Base-by-base conservation (phyloP, 1,140 invertebrate genomes). In the Bombus pascuorum region DNA sequence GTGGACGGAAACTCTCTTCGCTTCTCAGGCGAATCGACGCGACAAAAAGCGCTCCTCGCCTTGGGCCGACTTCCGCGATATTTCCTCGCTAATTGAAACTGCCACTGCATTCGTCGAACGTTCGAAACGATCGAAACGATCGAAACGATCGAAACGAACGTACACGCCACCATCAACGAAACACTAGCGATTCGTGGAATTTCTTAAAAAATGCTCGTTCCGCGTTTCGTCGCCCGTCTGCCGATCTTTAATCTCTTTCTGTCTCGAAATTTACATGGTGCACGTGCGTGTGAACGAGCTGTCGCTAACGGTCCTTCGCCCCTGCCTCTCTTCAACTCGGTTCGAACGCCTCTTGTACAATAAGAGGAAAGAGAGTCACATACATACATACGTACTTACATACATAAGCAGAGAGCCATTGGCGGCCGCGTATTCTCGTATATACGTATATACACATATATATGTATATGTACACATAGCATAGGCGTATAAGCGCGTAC, bases 221-320 rank as follows among this genome's bases (percentile, higher is more conserved):
- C 59, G 34, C 47, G 39, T 72, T 72, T 42, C 68, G 68, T 39
- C 68, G 39, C 32, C 22, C 32, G 18, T 68, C 68, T 0, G 25
- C 68, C 12, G 68, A 71, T 71, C 37, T 89, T 86, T 87, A 83
- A 86, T 44, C 42, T 44, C 39, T 44, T 10, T 44, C 28, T 18
- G 59, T 37, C 53, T 80, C 28, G 83, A 90, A 88, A 91, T 91
- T 88, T 86, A 84, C 85, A 83, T 42, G 85, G 68, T 83, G 81
- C 86, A 89, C 85, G 86, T 89, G 81, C 85, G 70, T 86, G 74
- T 81, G 79, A 90, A 90, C 80, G 68, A 91, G 86, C 83, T 91
- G 86, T 91, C 86, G 77, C 86, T 90, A 87, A 90, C 85, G 87
- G 90, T 91, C 81, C 85, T 68, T 83, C 39, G 75, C n/a, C 75